phyloP scores from a whole-genome alignment of 2,797 vertebrate species.

The Halcyon badia region DNA sequence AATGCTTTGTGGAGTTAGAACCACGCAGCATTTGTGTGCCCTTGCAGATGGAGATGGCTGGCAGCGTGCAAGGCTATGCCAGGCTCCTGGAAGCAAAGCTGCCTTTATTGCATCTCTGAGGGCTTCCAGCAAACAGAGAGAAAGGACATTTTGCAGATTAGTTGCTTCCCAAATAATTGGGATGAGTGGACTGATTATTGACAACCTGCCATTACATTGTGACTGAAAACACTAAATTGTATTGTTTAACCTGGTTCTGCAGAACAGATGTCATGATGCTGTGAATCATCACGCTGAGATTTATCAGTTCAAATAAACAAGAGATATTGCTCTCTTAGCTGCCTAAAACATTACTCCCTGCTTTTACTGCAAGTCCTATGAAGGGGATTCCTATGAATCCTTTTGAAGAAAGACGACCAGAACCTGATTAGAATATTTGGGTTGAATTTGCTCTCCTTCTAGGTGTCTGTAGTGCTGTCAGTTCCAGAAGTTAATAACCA shows the following conservation, averaged over 20 bases:
- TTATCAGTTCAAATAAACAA: background rate
- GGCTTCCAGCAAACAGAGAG: background rate
- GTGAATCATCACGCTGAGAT: background rate
- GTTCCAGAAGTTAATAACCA: background rate
- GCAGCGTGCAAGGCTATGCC: background rate
- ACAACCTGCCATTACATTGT: background rate
- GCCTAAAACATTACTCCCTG: background rate
- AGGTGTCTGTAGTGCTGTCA: background rate
- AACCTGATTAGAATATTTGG: background rate
- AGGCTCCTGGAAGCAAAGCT: constrained; percentile 24
- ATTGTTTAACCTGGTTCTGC: background rate
- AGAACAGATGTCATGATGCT: background rate
- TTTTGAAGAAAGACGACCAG: background rate
- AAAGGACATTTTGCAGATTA: background rate
- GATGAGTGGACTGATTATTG: background rate
- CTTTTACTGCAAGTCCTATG: background rate
- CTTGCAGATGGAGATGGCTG: background rate
- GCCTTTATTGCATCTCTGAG: background rate
- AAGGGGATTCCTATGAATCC: background rate
- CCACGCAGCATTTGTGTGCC: background rate
- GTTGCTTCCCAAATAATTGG: background rate
- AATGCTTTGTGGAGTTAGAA: constrained; percentile 3
- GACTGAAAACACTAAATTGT: background rate
- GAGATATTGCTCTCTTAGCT: background rate
- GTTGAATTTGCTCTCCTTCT: background rate